phyloP scores from a whole-genome alignment of 2,888 invertebrate genomes.

The Allolobophora icterica region DNA sequence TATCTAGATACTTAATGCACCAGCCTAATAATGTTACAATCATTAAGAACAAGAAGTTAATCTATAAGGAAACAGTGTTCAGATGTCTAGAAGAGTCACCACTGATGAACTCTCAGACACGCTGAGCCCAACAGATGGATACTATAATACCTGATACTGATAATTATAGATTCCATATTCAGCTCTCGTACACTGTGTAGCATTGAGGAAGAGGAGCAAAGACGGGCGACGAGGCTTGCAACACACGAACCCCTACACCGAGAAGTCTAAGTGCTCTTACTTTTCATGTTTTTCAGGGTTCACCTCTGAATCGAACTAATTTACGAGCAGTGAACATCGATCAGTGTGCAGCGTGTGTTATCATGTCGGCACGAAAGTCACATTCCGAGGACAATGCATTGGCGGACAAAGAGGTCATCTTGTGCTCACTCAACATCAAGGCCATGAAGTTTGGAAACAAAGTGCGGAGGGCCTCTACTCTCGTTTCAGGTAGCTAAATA shows the following conservation, averaged over 20 bases:
- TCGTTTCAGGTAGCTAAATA: neutral
- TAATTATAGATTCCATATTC: no score
- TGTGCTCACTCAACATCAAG: slow-evolving; percentile 99
- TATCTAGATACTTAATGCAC: neutral
- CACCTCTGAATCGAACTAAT: slow-evolving; percentile 94
- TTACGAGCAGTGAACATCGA: slow-evolving; percentile 98
- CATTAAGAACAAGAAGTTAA: neutral
- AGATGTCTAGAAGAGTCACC: no score
- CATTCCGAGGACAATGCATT: slow-evolving; percentile 80
- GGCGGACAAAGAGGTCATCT: slow-evolving; percentile 77
- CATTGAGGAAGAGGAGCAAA: no score
- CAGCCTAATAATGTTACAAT: neutral
- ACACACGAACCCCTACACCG: no score
- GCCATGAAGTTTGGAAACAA: slow-evolving; percentile 69
- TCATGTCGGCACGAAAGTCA: slow-evolving; percentile 83
- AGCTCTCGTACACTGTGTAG: no score
- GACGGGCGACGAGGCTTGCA: no score
- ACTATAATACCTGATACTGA: no score
- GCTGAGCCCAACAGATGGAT: no score
- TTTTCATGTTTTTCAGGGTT: slow-evolving; percentile 76
- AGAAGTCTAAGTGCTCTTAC: no score
- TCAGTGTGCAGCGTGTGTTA: slow-evolving; percentile 99
- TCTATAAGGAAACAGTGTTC: no score
- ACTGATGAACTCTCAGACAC: no score
- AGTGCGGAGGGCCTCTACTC: neutral